phyloP scores from a whole-genome alignment of 2,797 vertebrate genomes.

The Thalassophryne amazonica region DNA sequence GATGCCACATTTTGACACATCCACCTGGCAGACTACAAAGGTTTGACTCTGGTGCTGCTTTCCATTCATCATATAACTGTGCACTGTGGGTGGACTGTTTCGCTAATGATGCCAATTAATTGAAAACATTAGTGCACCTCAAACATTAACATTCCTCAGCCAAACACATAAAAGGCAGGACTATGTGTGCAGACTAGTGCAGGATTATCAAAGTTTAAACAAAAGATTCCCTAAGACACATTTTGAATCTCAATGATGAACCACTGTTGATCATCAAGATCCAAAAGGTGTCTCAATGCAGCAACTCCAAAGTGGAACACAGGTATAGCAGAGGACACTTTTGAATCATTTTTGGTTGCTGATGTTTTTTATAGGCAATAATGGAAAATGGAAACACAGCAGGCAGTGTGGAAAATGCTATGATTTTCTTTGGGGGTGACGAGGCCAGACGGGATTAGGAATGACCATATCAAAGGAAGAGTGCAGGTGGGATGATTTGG shows the following conservation, averaged over 20 bases:
- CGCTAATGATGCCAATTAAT: slow-evolving; percentile 80
- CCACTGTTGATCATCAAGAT: no score
- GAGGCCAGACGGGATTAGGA: no score
- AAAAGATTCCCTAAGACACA: slow-evolving; percentile 36
- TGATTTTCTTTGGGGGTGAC: no score
- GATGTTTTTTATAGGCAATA: background rate
- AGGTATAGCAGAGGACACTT: background rate
- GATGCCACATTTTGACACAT: slow-evolving; percentile 36
- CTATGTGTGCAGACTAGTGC: background rate
- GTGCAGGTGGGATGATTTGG: no score
- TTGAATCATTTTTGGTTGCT: background rate
- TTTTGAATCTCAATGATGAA: slow-evolving; percentile 58
- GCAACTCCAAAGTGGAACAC: background rate
- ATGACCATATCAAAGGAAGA: no score
- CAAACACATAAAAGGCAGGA: slow-evolving; percentile 9
- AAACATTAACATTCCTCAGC: slow-evolving; percentile 68
- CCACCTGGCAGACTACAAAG: slow-evolving; percentile 52
- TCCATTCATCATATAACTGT: slow-evolving; percentile 62
- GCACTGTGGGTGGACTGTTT: slow-evolving; percentile 58
- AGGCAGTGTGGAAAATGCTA: no score
- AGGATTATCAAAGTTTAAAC: slow-evolving; percentile 58
- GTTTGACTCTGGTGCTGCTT: slow-evolving; percentile 20
- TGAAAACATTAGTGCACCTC: slow-evolving; percentile 68
- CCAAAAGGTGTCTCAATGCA: no score
- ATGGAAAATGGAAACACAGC: slow-evolving; percentile 4